Conservation (phyloP, 2,113 vertebrate genomes). For the Sturnira hondurensis region DNA sequence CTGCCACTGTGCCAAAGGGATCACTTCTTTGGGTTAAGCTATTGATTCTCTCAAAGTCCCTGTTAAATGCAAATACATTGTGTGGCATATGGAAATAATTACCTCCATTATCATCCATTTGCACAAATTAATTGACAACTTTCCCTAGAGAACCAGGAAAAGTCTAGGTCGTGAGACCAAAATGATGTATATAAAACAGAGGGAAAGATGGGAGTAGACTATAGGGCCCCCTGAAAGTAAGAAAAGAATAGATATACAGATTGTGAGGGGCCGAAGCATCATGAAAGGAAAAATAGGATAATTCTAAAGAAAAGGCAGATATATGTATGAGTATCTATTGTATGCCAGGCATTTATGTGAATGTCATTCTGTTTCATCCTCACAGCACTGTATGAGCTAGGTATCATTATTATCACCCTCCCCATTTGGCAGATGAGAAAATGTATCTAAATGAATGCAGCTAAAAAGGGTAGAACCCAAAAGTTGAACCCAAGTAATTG, state of each 20-base stretch:
- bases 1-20: neutral
- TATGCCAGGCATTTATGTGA: neutral
- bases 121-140: neutral
- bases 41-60: neutral
- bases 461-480: neutral
- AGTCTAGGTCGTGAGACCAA: neutral
- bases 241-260: neutral
- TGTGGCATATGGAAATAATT: neutral
- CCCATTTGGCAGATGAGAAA: neutral
- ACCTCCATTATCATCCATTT: neutral
- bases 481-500: neutral
- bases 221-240: neutral
- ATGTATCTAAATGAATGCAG: neutral
- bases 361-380: neutral
- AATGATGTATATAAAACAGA: neutral
- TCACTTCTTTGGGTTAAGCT: neutral
- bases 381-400: neutral
- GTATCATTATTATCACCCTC: neutral
- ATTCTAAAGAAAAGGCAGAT: neutral
- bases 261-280: neutral
- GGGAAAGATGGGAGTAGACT: neutral
- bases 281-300: neutral
- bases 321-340: neutral
- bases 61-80: slow-evolving; percentile 23
- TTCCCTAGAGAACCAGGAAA: slow-evolving; percentile 29